phyloP scores from a whole-genome alignment of 2,888 invertebrate genomes.

The Hypena proboscidalis region DNA sequence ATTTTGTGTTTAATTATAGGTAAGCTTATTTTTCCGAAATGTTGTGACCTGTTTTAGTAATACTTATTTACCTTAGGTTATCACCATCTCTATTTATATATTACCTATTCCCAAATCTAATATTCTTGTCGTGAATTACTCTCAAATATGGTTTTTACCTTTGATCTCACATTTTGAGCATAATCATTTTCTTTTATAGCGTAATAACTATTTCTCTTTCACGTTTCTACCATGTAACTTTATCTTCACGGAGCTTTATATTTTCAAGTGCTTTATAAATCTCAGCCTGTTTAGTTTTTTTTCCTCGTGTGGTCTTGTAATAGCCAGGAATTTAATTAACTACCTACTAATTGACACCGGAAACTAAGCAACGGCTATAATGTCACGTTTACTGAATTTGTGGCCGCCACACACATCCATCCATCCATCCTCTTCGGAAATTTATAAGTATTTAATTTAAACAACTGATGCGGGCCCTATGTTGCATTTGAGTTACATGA shows the following conservation, averaged over 20 bases:
- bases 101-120: no score
- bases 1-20: no score
- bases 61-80: no score
- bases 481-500: not conserved
- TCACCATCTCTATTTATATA: no score
- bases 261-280: constrained; percentile 19
- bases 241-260: constrained; percentile 5
- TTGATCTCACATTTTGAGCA: no score
- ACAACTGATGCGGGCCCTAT: constrained; percentile 47
- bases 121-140: no score
- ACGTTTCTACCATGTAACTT: not conserved
- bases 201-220: not conserved
- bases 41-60: no score
- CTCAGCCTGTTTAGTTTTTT: constrained; percentile 38
- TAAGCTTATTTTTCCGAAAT: no score
- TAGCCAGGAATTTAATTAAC: constrained; percentile 48
- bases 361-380: constrained; percentile 54
- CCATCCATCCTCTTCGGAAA: constrained; percentile 36
- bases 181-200: not conserved
- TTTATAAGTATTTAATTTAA: constrained; percentile 53
- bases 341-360: constrained; percentile 66
- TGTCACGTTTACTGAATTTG: constrained; percentile 64
- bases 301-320: constrained; percentile 45
- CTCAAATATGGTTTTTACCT: no score
- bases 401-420: constrained; percentile 53